Base-by-base conservation (phyloP, 1,140 invertebrate genomes). In the Ips typographus region DNA sequence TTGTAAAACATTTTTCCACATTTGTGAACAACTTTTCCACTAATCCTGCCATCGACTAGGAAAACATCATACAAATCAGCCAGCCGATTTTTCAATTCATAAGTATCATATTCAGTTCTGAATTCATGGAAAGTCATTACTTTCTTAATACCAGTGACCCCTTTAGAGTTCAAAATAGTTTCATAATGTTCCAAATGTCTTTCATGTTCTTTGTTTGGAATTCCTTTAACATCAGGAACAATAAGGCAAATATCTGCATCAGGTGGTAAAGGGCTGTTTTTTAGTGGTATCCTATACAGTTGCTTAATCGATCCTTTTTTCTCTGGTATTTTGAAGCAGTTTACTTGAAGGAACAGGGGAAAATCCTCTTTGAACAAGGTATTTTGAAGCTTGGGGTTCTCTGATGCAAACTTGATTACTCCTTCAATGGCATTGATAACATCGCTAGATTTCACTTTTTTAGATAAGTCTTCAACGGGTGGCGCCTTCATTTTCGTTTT, bases 51-150 rank as follows among this genome's bases (percentile, higher is more conserved):
- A 76, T 90, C 88, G 3, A 85, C 83, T 65, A 90, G 81, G 68
- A 89, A 89, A 42, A 83, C 79, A 75, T 90, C 88, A 76, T 89
- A 87, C 65, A 85, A 84, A 37, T 82, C 83, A 3, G 86, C 74
- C 1, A 90, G 77, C 72, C 86, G 85, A 38, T 83, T 80, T 76
- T 85, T 87, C 74, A 87, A 76, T 79, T 90, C 88, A 80, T 81
- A 89, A 44, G 88, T 87, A 73, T 86, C 84, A 79, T 86, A 88
- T 78, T 89, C 88, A 1, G 85, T 85, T 77, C 83, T 83, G 1
- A 90, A 73, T 74, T 87, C 84, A 74, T 86, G 84, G 56, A 89
- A 80, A 36, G 87, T 87, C 72, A 90, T 83, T 41, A 86, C 76
- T 44, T 80, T 79, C 71, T 84, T 83, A 66, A 87, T 82, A 4